Percentiles rank a stretch among this genome's conserved stretches.
phyloP scores from a whole-genome alignment of 1,140 invertebrate genomes.

The Lucilia sericata region DNA sequence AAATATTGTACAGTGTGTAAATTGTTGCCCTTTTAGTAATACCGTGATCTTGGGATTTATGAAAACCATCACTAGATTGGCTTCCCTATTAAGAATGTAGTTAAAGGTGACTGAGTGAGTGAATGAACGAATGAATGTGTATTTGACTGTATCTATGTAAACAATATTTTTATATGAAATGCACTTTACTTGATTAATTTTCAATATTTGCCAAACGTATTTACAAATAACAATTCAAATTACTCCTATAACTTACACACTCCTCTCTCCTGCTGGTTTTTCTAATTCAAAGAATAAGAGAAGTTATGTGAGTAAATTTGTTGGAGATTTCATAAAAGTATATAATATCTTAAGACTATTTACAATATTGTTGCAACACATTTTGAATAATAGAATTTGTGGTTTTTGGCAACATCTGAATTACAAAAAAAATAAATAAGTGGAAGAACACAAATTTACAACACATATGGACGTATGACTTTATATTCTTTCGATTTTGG shows the following conservation, averaged over 20 bases:
- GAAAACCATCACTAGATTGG: no score
- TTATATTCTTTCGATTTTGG: not conserved
- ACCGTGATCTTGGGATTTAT: no score
- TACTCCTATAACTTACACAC: not conserved
- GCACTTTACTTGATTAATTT: slow-evolving; percentile 45
- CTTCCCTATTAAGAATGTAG: not conserved
- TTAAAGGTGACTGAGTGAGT: not conserved
- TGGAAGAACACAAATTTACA: not conserved
- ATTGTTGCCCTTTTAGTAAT: no score
- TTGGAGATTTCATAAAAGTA: not conserved
- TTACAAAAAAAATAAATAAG: not conserved
- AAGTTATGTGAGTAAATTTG: not conserved
- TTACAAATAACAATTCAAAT: not conserved
- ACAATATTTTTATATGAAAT: slow-evolving; percentile 19
- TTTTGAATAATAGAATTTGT: not conserved
- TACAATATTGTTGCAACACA: not conserved
- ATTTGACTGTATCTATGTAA: not conserved
- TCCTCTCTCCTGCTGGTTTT: not conserved
- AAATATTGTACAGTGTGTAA: no score
- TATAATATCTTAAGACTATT: not conserved
- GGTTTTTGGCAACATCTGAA: slow-evolving; percentile 1
- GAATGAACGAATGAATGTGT: not conserved
- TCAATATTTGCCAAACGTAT: slow-evolving; percentile 26
- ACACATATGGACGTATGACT: not conserved
- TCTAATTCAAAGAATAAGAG: not conserved